phyloP scores from a whole-genome alignment of 1,140 invertebrate genomes.

The Diabrotica virgifera region DNA sequence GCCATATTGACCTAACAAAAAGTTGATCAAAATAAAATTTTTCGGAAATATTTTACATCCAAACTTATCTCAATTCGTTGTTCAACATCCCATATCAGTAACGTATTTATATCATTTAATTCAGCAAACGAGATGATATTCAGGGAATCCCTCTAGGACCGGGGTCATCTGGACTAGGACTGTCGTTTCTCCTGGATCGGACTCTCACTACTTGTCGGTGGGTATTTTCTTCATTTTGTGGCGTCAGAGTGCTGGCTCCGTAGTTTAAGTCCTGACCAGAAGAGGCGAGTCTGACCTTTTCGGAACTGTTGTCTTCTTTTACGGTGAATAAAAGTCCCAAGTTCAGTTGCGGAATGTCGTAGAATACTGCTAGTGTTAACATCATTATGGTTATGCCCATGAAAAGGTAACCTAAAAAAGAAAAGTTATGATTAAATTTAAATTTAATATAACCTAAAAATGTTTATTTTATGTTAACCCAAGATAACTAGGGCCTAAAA shows the following conservation, averaged over 20 bases:
- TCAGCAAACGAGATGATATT: not conserved
- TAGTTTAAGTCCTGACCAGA: slow-evolving; percentile 30
- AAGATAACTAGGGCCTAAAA: too few species aligned
- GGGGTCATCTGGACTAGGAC: slow-evolving; percentile 63
- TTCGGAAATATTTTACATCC: too few species aligned
- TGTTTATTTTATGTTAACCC: not conserved
- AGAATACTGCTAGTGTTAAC: slow-evolving; percentile 76
- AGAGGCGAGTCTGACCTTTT: slow-evolving; percentile 32
- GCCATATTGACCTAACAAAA: too few species aligned
- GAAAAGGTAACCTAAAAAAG: slow-evolving; percentile 68
- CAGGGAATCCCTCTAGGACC: slow-evolving; percentile 46
- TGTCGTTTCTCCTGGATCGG: slow-evolving; percentile 59
- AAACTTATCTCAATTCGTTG: too few species aligned
- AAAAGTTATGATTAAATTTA: too few species aligned
- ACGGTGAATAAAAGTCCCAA: slow-evolving; percentile 60
- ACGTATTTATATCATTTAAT: too few species aligned
- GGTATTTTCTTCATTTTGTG: slow-evolving; percentile 27
- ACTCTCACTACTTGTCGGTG: slow-evolving; percentile 58
- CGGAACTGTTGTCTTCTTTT: slow-evolving; percentile 30
- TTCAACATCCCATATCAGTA: too few species aligned
- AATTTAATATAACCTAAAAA: slow-evolving; percentile 5
- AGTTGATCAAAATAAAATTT: too few species aligned
- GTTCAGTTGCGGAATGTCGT: slow-evolving; percentile 85
- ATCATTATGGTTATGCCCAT: slow-evolving; percentile 80
- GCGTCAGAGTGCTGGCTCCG: slow-evolving; percentile 25